These are phyloP conservation scores for Prunella fulvescens DNA, from an alignment of 2,113 vertebrate genomes.

Conservation along the genomic window DNA sequence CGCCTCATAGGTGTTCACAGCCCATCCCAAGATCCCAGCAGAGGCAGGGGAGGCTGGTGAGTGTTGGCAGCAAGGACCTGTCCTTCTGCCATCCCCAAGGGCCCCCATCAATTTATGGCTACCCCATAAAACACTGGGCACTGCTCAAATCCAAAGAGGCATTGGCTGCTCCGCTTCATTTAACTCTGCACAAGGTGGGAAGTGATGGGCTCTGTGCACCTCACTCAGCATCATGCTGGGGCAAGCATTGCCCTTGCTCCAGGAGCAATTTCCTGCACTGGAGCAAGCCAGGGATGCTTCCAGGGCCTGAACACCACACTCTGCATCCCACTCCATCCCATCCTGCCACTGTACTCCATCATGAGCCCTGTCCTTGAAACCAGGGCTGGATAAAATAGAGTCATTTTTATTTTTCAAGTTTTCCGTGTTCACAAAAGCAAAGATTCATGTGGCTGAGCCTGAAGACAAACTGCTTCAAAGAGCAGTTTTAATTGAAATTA, in stretches of 20 bases:
- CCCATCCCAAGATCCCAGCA: neutral
- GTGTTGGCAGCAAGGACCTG: fast-evolving
- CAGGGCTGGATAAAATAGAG: neutral
- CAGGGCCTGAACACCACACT: fast-evolving
- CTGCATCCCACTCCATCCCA: neutral
- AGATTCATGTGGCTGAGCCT: neutral
- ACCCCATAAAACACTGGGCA: fast-evolving
- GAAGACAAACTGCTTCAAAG: constrained; percentile 63
- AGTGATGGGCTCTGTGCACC: neutral
- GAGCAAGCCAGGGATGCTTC: neutral
- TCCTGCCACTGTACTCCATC: neutral
- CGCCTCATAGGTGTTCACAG: neutral
- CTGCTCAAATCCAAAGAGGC: neutral
- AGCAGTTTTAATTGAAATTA: constrained; percentile 68
- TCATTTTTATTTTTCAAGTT: constrained; percentile 21
- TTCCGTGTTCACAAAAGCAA: neutral
- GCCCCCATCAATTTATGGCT: neutral
- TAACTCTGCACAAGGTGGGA: neutral
- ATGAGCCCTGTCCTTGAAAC: neutral
- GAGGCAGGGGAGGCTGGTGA: neutral
- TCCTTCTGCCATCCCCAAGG: neutral
- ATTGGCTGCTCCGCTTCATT: neutral
- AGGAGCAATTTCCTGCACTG: neutral
- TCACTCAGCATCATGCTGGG: fast-evolving
- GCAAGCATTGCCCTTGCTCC: neutral